Base-by-base conservation (phyloP, 2,797 vertebrate species). In the Acipenser ruthenus region DNA sequence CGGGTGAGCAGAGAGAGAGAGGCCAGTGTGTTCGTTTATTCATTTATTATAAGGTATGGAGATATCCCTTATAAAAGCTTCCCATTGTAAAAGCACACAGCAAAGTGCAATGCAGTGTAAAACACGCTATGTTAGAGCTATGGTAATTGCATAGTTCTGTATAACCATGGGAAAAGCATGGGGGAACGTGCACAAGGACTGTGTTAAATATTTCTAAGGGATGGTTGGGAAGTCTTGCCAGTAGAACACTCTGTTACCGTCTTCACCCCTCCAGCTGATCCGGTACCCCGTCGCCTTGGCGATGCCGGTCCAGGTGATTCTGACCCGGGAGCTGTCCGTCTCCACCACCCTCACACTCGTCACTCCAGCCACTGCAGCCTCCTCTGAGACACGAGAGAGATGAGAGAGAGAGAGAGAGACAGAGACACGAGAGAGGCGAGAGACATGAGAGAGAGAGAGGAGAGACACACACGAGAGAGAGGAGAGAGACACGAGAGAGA, bases 231-330 rank as follows among this genome's bases (percentile, higher is more conserved):
- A 37, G 23, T 37, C 23, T 1, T 37, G 23, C 2, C 23, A 37
- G 23, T 4, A 37, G 23, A 37, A 37, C 23, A 37, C 23, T 37
- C 23, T 37, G 23, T 37, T 37, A 68, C 67, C 67, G 23, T 56
- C 67, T 9, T 49, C 50, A 3, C 50, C 52, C 23, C 52, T 52
- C 67, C 67, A 68, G 1, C 60, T 68, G 60, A 68, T 62, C 62
- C 13, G 50, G 23, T 68, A 68, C 3, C 50, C 60, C 0, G 60
- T 53, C 1, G 9, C 67, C 50, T 48, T 50, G 49, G 60, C 49
- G 3, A 62, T 12, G n/a, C 60, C 51, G 10, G 60, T 63, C 67
- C 67, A 68, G 1, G 10, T 8, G n/a, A 68, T 56, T 49, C 12
- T 53, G 12, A 68, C 37, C 12, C n/a, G n/a, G 37, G 37, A 12